Evolutionary conservation across 2,888 invertebrate genomes (phyloP).

Genomic region (Phasia obesa): DNA sequence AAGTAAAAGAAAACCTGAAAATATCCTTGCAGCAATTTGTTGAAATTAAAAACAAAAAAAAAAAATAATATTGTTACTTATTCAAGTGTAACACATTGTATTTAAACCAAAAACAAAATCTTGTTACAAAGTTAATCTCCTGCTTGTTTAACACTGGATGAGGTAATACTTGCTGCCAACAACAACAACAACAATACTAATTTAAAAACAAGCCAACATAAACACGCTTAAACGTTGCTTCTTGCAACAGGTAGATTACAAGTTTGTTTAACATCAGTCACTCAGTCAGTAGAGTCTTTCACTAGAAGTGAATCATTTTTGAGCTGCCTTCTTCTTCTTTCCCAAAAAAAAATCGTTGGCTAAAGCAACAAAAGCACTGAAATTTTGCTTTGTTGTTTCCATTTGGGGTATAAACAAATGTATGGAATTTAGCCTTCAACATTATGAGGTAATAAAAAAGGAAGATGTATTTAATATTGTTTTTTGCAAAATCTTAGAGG

Average conservation of each 20-base stretch:
- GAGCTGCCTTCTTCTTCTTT: constrained; percentile 8
- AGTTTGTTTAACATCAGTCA: constrained; percentile 63
- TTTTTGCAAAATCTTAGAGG: constrained; percentile 7
- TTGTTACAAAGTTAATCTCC: constrained; percentile 49
- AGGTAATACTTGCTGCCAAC: constrained; percentile 40
- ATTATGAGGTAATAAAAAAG: constrained; percentile 13
- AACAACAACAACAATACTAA: background rate
- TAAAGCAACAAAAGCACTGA: background rate
- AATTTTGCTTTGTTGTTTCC: constrained; percentile 20
- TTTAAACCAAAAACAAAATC: background rate
- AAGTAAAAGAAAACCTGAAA: background rate
- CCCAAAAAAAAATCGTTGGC: background rate
- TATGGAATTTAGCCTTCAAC: constrained; percentile 63
- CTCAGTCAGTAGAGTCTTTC: constrained; percentile 68
- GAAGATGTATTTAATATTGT: background rate
- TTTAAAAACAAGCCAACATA: constrained; percentile 20
- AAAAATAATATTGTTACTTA: constrained; percentile 13
- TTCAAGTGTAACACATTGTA: constrained; percentile 58
- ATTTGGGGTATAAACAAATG: constrained; percentile 56
- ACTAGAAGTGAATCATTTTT: background rate
- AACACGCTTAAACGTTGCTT: constrained; percentile 21
- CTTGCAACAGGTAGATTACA: constrained; percentile 54
- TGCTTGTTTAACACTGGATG: constrained; percentile 23
- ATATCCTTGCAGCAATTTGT: constrained; percentile 57
- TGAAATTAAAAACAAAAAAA: constrained; percentile 20